Evolutionary conservation across 2,113 vertebrate genomes (phyloP), one percentile per base, ranked within the genome.

Genomic region (Poeciliopsis turrubarensis): DNA sequence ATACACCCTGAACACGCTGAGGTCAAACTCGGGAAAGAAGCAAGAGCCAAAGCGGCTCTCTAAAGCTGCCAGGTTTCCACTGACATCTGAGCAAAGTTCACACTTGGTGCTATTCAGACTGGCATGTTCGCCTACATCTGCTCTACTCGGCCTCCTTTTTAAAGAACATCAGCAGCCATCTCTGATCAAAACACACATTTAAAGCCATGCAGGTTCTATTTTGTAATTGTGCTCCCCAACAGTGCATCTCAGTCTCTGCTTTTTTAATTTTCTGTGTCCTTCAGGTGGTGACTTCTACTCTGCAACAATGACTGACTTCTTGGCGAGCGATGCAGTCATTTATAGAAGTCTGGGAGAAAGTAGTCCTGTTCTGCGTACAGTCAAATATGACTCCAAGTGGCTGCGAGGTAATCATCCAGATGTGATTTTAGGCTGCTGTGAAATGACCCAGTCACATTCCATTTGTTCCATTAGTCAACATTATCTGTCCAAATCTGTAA

Each of bases 371-470:
- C 94, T 98, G 32, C 95, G 97, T 30, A 97, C 96, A 0, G 94
- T 97, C 84, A 97, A 97, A 89, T 97, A 98, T 4, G 97, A 98
- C 93, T 98, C 97, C 85, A 98, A 98, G 73, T 97, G 96, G 97
- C 92, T 98, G 44, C 89, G 96, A 97, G 97, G 97, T 98, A 89
- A 95, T 94, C 39, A 5, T 30, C 57, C 29, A 17, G 4, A 57
- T 31, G 44, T 14, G 3, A 10, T 57, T 57, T n/a, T 17, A 19
- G 4, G 74, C 29, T 51, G 60, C 19, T 57, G 51, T 57, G 10
- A 57, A 57, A 57, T n/a, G 51, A 57, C 32, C 14, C 6, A 19
- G 54, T 62, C 25, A 9, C 11, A 4, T 69, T 57, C 32, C 13
- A 29, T 63, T 41, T 0, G 1, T 47, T 66, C 32, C 62, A 47